Conservation (phyloP, 2,797 vertebrate genomes). For the Poeciliopsis gracilis region DNA sequence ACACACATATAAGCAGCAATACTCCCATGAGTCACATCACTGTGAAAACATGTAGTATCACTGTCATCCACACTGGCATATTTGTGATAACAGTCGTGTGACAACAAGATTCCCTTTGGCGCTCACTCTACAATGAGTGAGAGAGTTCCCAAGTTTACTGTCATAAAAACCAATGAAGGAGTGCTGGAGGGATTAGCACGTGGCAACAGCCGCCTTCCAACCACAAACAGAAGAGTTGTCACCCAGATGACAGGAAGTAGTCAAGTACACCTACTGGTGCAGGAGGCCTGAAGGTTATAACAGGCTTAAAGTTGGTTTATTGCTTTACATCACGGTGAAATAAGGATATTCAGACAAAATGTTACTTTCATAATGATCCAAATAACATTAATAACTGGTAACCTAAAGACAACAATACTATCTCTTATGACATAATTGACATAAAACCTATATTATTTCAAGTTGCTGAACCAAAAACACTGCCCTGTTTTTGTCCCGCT, state of each 20-base stretch:
- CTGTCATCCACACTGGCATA: conserved; percentile 36
- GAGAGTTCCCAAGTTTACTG: conserved; percentile 44
- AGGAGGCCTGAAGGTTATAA: conserved; percentile 55
- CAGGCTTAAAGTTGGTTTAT: conserved; percentile 40
- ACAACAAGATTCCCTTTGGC: conserved; percentile 42
- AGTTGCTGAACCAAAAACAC: not conserved
- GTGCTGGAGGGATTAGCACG: conserved; percentile 58
- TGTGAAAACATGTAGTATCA: conserved; percentile 36
- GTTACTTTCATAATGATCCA: conserved; percentile 7
- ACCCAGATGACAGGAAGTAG: conserved; percentile 51
- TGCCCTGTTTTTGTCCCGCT: not conserved
- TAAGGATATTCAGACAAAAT: conserved; percentile 35
- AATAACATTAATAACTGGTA: not conserved
- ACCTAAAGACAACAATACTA: not conserved
- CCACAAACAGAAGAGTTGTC: conserved; percentile 42
- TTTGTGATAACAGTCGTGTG: conserved; percentile 51
- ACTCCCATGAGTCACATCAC: conserved; percentile 20
- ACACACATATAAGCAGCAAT: conserved; percentile 1
- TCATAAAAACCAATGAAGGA: conserved; percentile 37
- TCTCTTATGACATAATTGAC: not conserved
- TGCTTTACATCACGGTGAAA: conserved; percentile 35
- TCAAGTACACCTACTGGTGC: conserved; percentile 48
- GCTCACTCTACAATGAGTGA: conserved; percentile 23
- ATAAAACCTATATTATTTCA: not conserved
- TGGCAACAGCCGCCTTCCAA: conserved; percentile 56